A percentile compares a stretch with the other conserved stretches of the same genome.
phyloP scores from a whole-genome alignment of 2,113 vertebrate species.

The Strix aluco region DNA sequence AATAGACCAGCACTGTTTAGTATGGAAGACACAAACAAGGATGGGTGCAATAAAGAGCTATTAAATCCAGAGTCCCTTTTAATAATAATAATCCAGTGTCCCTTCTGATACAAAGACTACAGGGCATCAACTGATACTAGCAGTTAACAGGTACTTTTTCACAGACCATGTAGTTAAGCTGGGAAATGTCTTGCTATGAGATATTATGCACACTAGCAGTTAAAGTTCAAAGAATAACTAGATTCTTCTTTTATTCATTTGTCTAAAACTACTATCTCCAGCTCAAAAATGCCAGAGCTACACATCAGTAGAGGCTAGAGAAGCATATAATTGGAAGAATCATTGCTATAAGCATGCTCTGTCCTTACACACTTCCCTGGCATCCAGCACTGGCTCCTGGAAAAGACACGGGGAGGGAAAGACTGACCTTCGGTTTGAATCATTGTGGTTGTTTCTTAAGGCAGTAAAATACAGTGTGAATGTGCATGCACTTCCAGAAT shows the following conservation, averaged over 20 bases:
- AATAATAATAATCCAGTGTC: not conserved
- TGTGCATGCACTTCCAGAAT: not conserved
- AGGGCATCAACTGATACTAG: not conserved
- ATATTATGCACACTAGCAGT: not conserved
- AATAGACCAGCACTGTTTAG: not conserved
- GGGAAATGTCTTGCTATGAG: not conserved
- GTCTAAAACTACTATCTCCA: not conserved
- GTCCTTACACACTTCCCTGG: not conserved
- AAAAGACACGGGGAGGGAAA: not conserved
- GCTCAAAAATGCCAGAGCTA: not conserved
- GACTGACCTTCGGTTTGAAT: not conserved
- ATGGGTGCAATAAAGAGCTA: not conserved
- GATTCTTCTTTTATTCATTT: not conserved
- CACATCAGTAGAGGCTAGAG: not conserved
- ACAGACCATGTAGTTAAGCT: not conserved
- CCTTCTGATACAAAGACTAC: not conserved
- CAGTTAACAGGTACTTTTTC: not conserved
- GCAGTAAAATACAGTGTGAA: not conserved
- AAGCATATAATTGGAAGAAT: not conserved
- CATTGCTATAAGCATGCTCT: accelerated
- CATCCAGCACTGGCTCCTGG: not conserved
- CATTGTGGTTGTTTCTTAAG: not conserved
- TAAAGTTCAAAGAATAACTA: not conserved
- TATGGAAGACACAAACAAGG: not conserved
- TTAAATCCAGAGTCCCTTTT: not conserved